Base-by-base conservation (phyloP, 2,113 vertebrate species). In the Rhinolophus ferrumequinum region DNA sequence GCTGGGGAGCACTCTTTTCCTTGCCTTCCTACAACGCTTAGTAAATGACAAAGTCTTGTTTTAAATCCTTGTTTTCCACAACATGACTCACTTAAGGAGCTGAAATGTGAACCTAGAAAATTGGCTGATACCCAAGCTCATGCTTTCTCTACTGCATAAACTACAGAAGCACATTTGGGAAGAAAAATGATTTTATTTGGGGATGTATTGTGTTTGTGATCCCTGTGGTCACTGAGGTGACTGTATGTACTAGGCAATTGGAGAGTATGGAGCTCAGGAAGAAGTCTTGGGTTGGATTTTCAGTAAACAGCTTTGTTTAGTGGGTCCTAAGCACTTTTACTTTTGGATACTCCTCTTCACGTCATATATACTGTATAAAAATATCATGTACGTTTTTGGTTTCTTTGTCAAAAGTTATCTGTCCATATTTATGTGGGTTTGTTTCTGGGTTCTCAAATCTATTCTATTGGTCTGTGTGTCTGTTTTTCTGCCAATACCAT, bases 81-180 rank as follows among this genome's bases (percentile, higher is more conserved):
- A 84, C 73, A 85, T 67, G 70, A 70, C 75, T 92, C 80, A 91
- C 44, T 92, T 28, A 92, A 81, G 88, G 33, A 80, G 62, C 70
- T 56, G 52, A 97, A 92, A 54, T 90, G n/a, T 93, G n/a, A 83
- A 66, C 62, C 38, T 95, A 64, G 52, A 82, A 97, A 93, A 66
- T 5, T 94, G 60, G 3, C 15, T 13, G 47, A 54, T 77, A 67
- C 26, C 69, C 52, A 86, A 67, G 21, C n/a, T 26, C 10, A 15
- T 56, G 28, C 52, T 76, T 22, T 89, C 89, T 93, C 83, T 94
- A 24, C 24, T 38, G 12, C 6, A 73, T 75, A 83, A 90, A 28
- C 1, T 18, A 0, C 35, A 76, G 38, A 91, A 77, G 41, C 44
- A 84, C 44, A 62, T 60, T 79, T 69, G 30, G 47, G 33, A 60